Evolutionary conservation across 2,113 vertebrate genomes (phyloP).

Genomic region (cattle (Bos taurus)): ARS-UCD2.0 NC_037329.1:132949001-132949500

Average conservation of each 20-base stretch:
- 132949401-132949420: background rate
- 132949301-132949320: background rate
- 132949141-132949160: background rate
- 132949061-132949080: background rate
- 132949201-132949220: background rate
- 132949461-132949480: background rate
- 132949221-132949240: background rate
- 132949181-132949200: background rate
- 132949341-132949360: background rate
- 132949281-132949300: background rate
- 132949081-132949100: background rate
- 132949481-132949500: background rate
- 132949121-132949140: background rate
- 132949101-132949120: background rate
- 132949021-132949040: background rate
- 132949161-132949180: too few species aligned
- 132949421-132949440: background rate
- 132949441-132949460: background rate
- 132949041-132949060: background rate
- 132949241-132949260: background rate
- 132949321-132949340: rapidly evolving
- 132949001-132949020: background rate
- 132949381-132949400: background rate
- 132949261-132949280: background rate
- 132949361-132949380: background rate